Percentiles rank a stretch among this genome's conserved stretches.
Evolutionary conservation across 2,797 vertebrate genomes (phyloP).

Genomic region (Cyprinella venusta): DNA sequence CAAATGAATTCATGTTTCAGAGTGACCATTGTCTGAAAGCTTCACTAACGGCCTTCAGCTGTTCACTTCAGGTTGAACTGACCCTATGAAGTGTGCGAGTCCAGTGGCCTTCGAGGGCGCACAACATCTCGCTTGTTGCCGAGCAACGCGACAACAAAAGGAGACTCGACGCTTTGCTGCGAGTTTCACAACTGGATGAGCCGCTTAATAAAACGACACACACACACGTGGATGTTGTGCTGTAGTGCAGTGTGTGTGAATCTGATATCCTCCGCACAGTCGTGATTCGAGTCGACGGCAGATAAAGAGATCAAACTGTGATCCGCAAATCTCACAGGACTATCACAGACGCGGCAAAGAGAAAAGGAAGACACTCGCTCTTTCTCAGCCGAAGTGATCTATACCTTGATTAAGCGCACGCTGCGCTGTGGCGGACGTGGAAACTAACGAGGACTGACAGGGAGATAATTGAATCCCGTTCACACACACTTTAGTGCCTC

Average conservation of each 20-base stretch:
- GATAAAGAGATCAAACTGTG: conserved; percentile 31
- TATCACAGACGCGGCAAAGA: background rate
- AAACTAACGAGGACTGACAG: conserved; percentile 22
- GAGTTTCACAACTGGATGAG: background rate
- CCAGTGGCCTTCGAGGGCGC: background rate
- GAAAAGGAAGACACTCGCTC: background rate
- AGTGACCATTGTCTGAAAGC: background rate
- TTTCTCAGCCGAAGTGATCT: conserved; percentile 11
- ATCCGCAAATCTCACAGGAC: conserved; percentile 28
- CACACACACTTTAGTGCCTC: background rate
- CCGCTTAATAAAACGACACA: background rate
- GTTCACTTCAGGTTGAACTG: background rate
- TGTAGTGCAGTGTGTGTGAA: background rate
- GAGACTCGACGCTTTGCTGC: no score
- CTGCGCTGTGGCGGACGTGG: conserved; percentile 8
- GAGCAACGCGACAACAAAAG: background rate
- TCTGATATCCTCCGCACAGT: background rate
- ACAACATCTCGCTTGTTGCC: background rate
- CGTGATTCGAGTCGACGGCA: background rate
- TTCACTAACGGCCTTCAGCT: conserved; percentile 1
- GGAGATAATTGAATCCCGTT: conserved; percentile 17
- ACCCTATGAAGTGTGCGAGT: background rate
- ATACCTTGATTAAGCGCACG: conserved; percentile 9
- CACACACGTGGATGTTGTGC: background rate
- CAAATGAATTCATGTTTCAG: background rate